phyloP scores from a whole-genome alignment of 2,113 vertebrate species.

The Sula dactylatra region DNA sequence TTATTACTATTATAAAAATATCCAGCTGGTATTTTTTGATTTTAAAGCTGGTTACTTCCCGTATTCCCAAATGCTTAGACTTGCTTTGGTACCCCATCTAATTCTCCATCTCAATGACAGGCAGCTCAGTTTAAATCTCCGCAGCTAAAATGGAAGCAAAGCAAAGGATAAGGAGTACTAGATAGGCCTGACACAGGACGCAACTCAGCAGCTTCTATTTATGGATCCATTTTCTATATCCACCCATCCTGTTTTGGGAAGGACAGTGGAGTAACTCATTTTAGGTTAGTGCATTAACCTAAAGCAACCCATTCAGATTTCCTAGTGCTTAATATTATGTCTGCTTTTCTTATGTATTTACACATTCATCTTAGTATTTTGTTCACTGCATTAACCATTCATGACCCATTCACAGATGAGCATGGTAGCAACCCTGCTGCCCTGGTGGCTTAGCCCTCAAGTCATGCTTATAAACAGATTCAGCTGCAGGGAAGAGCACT shows the following conservation, averaged over 20 bases:
- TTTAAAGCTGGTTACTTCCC: neutral
- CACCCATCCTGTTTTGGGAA: conserved; percentile 33
- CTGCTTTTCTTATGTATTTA: neutral
- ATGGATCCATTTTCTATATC: neutral
- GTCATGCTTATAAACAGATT: neutral
- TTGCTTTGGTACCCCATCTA: neutral
- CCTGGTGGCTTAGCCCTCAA: neutral
- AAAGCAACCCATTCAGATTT: neutral
- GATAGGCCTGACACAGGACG: neutral
- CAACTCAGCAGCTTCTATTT: conserved; percentile 42
- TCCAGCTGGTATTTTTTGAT: neutral
- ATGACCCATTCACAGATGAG: neutral
- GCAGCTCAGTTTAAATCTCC: neutral
- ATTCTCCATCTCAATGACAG: neutral
- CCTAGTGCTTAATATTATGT: neutral
- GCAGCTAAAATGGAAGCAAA: neutral
- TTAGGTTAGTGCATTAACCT: neutral
- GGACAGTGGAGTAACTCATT: neutral
- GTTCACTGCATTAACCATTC: neutral
- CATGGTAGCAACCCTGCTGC: neutral
- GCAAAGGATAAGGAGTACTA: neutral
- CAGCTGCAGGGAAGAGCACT: neutral
- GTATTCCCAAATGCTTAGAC: neutral
- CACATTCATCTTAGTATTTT: neutral
- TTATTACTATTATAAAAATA: neutral